Evolutionary conservation across 30 jellyfish, hydroid and myxozoan species (phyloP), one percentile per base, ranked within the genome.

Genomic region (Aurelia aurita): DNA sequence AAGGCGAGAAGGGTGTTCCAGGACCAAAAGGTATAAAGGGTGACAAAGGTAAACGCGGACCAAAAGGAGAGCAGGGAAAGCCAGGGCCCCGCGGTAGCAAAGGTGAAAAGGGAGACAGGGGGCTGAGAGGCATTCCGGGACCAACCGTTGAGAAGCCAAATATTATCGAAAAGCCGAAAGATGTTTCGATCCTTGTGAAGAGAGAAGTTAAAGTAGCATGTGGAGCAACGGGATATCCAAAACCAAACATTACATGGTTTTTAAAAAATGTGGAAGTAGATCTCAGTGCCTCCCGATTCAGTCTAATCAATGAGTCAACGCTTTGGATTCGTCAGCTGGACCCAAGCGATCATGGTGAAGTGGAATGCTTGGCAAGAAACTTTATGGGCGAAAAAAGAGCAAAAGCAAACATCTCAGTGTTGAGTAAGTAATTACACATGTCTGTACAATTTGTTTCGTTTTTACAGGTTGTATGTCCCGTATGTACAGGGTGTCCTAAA

Each of bases 1-100:
- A 53, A 53, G 63, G 63, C n/a, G 63, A 53, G 23, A 53, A 53
- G 5, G 63, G 63, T 53, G 63, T 53, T 20, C 63, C 63, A 16
- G 63, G 63, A 6, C 63, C 63, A 53, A 53, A 53, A 53, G 63
- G 63, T 20, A 2, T 53, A 2, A 53, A 53, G 23, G 63, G 63
- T 13, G 23, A 53, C 63, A 2, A 16, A 13, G 63, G 63, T 1
- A 53, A 53, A 53, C n/a, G n/a, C 23, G 63, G 63, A 13, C 63
- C 63, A 20, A 53, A 53, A 6, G 63, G 63, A 53, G 23, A 20
- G 23, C n/a, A 53, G 23, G 63, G 63, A 13, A 20, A 16, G 63
- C n/a, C 63, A 1, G 63, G 63, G 2, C 63, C 23, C 23, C 2
- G 1, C 3, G 63, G 63, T 1, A 16, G 23, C 1, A 53, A 53